Evolutionary conservation across 2,888 invertebrate genomes (phyloP).

Genomic region (Aradus depressus): DNA sequence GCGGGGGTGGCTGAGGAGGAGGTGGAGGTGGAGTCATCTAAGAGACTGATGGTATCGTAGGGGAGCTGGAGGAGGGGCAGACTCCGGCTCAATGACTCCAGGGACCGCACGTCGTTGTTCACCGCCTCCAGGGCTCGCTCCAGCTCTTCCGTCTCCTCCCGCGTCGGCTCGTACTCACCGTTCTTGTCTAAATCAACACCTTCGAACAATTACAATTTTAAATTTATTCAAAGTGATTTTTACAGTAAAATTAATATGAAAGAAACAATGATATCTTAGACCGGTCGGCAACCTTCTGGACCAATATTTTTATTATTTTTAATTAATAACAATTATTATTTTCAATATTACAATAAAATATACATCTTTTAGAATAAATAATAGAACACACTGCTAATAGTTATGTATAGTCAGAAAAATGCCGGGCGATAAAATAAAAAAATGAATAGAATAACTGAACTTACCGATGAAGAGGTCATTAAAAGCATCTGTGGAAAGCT

Average conservation of each 20-base stretch:
- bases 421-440: background rate
- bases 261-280: too few relatives aligned
- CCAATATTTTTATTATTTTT: too few relatives aligned
- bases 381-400: too few relatives aligned
- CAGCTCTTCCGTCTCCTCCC: constrained; percentile 77
- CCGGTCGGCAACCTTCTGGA: too few relatives aligned
- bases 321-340: too few relatives aligned
- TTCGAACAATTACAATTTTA: constrained; percentile 26
- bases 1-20: too few relatives aligned
- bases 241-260: too few relatives aligned
- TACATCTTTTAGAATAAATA: too few relatives aligned
- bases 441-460: background rate
- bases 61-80: constrained; percentile 30
- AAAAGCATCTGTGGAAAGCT: constrained; percentile 69
- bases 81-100: constrained; percentile 54
- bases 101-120: constrained; percentile 46
- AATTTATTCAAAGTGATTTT: background rate
- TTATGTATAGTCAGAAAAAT: background rate
- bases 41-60: constrained; percentile 23
- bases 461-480: constrained; percentile 67
- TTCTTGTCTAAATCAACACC: constrained; percentile 54
- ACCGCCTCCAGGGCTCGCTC: constrained; percentile 74
- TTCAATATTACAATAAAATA: too few relatives aligned
- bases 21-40: constrained; percentile 24
- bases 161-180: constrained; percentile 57